phyloP scores from a whole-genome alignment of 2,888 invertebrate genomes.

The Dynastes maya region DNA sequence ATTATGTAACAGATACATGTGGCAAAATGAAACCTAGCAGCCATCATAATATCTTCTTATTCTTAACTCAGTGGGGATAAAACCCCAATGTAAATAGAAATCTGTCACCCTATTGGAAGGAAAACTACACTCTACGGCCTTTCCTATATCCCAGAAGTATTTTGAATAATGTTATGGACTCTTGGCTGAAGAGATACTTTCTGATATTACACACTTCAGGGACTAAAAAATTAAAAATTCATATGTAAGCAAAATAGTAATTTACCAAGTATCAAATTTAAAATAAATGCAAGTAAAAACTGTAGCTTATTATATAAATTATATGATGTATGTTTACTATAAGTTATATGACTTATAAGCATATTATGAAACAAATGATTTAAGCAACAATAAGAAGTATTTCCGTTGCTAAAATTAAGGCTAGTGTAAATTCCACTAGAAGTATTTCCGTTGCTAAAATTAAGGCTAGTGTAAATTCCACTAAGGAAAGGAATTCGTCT shows the following conservation, averaged over 20 bases:
- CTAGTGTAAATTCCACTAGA: too few species aligned
- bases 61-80: conserved; percentile 33
- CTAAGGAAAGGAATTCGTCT: too few species aligned
- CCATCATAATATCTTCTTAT: conserved; percentile 21
- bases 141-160: conserved; percentile 11
- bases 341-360: too few species aligned
- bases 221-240: conserved; percentile 6
- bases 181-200: background rate
- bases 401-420: too few species aligned
- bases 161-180: conserved; percentile 4
- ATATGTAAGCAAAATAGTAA: conserved; percentile 13
- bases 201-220: background rate
- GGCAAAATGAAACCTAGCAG: conserved; percentile 9
- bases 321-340: background rate
- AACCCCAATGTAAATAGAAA: conserved; percentile 26
- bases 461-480: too few species aligned
- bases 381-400: too few species aligned
- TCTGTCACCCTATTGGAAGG: conserved; percentile 45
- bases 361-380: too few species aligned
- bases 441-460: too few species aligned
- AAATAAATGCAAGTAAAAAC: background rate
- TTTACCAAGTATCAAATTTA: background rate
- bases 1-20: background rate
- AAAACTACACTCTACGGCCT: conserved; percentile 38
- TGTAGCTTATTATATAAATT: background rate